Conservation (phyloP, 2,888 invertebrate genomes). For the Drosophila mettleri region DNA sequence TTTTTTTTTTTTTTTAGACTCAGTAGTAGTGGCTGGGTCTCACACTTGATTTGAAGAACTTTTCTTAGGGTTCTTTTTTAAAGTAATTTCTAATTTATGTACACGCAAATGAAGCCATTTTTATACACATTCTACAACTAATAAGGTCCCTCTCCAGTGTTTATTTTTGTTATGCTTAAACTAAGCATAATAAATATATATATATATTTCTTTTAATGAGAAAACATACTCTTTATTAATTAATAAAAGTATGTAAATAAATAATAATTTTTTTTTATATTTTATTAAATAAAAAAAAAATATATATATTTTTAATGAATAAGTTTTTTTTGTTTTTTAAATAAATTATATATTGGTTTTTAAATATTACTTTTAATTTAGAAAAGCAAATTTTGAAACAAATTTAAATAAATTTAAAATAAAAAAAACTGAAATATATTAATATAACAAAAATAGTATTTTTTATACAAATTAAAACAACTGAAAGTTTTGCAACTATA, state of each 20-base stretch:
- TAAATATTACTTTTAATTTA: too few relatives aligned
- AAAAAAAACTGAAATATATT: background rate
- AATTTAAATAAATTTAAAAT: slow-evolving; percentile 14
- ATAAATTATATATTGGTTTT: too few relatives aligned
- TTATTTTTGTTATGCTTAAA: slow-evolving; percentile 42
- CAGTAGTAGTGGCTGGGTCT: background rate
- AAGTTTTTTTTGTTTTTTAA: slow-evolving; percentile 39
- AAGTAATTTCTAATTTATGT: slow-evolving; percentile 50
- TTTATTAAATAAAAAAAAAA: slow-evolving; percentile 45
- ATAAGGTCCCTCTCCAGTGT: slow-evolving; percentile 85
- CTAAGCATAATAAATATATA: slow-evolving; percentile 20
- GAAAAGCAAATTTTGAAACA: too few relatives aligned
- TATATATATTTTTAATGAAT: background rate
- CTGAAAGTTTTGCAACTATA: slow-evolving; percentile 32
- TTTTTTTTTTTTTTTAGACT: slow-evolving; percentile 13
- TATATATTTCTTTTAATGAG: background rate
- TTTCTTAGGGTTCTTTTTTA: slow-evolving; percentile 14
- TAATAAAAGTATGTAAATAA: slow-evolving; percentile 1
- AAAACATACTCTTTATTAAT: too few relatives aligned
- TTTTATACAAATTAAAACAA: slow-evolving; percentile 59
- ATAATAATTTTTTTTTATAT: background rate
- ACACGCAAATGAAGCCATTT: slow-evolving; percentile 46
- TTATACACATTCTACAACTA: slow-evolving; percentile 72
- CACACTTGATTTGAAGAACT: slow-evolving; percentile 15
- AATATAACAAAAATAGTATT: background rate